These are phyloP conservation scores for Plagodis dolabraria DNA, from an alignment of 2,888 invertebrate genomes.

Conservation along the genomic window DNA sequence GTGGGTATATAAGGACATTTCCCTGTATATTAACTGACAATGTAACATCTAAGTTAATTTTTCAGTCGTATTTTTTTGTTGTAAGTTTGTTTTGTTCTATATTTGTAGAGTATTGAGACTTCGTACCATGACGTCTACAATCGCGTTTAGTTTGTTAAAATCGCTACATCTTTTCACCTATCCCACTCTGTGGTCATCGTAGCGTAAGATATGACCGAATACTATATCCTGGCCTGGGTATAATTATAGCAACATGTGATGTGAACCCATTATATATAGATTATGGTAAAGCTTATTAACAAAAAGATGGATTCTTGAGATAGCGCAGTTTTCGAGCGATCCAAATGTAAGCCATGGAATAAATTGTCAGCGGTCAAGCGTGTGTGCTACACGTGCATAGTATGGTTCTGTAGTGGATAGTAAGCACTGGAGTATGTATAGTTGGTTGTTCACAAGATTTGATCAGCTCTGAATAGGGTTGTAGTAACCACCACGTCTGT, in stretches of 20 bases:
- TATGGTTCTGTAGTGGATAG: no score
- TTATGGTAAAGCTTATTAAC: conserved; percentile 70
- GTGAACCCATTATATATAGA: conserved; percentile 83
- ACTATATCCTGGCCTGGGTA: conserved; percentile 62
- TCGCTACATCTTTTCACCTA: conserved; percentile 40
- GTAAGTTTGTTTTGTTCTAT: no score
- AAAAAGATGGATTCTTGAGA: conserved; percentile 68
- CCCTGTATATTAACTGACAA: no score
- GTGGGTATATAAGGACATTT: no score
- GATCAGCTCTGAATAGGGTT: no score
- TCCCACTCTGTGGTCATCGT: conserved; percentile 54
- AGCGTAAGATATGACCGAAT: conserved; percentile 79
- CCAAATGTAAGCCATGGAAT: conserved; percentile 25
- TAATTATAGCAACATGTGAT: conserved; percentile 81
- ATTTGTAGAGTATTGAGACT: no score
- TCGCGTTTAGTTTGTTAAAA: not conserved
- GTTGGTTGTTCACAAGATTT: no score
- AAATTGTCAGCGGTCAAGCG: conserved; percentile 8
- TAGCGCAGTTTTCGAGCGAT: conserved; percentile 43
- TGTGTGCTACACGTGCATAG: not conserved
- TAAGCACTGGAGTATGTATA: no score
- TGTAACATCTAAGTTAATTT: no score
- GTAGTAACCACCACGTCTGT: no score
- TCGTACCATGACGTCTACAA: no score
- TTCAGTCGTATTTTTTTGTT: no score